A percentile compares a stretch with the other conserved stretches of the same genome.
Evolutionary conservation across 1,140 invertebrate genomes (phyloP).

Genomic region (Hestina assimilis): DNA sequence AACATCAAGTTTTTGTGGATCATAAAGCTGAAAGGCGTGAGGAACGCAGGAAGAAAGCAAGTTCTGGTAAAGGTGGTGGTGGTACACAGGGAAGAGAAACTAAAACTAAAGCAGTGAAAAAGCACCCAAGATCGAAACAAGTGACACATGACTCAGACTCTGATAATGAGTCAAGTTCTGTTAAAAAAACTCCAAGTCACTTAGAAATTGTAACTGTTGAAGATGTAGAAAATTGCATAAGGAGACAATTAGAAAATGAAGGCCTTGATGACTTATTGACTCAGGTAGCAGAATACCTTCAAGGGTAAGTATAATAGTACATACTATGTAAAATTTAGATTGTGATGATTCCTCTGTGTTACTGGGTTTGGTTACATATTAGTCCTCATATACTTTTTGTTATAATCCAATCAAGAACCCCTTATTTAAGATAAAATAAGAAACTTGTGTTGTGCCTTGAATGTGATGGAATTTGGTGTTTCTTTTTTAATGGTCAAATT

Average conservation of each 20-base stretch:
- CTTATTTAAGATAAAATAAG: too few relatives aligned
- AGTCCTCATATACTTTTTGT: too few relatives aligned
- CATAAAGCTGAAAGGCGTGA: slow-evolving; percentile 88
- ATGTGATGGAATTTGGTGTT: too few relatives aligned
- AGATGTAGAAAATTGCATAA: slow-evolving; percentile 85
- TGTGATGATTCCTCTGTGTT: too few relatives aligned
- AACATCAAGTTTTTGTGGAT: slow-evolving; percentile 71
- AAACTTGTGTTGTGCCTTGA: too few relatives aligned
- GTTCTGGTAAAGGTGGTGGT: slow-evolving; percentile 91
- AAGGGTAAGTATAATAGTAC: slow-evolving; percentile 75
- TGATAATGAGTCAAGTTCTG: slow-evolving; percentile 77
- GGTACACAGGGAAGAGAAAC: slow-evolving; percentile 96
- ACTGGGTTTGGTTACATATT: too few relatives aligned
- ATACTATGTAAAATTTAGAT: too few relatives aligned
- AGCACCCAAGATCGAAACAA: slow-evolving; percentile 79
- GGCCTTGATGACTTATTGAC: slow-evolving; percentile 82
- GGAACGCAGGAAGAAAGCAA: slow-evolving; percentile 92
- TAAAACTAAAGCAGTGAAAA: slow-evolving; percentile 96
- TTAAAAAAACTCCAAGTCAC: slow-evolving; percentile 59
- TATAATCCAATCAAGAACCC: too few relatives aligned
- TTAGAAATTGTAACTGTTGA: slow-evolving; percentile 83
- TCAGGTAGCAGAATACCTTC: slow-evolving; percentile 80
- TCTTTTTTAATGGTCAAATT: too few relatives aligned
- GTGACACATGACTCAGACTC: slow-evolving; percentile 80
- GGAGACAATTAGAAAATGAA: slow-evolving; percentile 81